Conservation (phyloP, 2,888 invertebrate genomes). For the Mythimna albipuncta region DNA sequence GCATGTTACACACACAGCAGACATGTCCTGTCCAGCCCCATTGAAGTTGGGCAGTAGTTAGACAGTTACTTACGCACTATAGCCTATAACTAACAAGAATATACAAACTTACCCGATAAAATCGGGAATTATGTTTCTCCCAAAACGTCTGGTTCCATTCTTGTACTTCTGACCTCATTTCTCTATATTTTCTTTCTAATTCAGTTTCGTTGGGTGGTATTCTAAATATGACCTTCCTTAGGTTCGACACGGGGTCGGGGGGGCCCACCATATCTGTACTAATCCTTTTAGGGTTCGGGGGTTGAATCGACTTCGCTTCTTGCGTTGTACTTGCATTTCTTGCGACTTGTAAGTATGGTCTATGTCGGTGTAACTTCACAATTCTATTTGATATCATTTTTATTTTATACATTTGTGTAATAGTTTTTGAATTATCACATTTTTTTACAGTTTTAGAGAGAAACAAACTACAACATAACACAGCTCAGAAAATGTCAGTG, state of each 20-base stretch:
- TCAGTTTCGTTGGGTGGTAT: conserved; percentile 92
- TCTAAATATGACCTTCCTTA: conserved; percentile 93
- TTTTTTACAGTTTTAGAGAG: conserved; percentile 19
- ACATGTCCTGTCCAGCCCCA: no score
- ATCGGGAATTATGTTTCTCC: conserved; percentile 94
- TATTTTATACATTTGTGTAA: conserved; percentile 11
- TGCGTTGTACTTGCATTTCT: conserved; percentile 73
- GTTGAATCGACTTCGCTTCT: conserved; percentile 78
- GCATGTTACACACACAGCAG: no score
- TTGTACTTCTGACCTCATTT: conserved; percentile 93
- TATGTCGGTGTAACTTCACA: conserved; percentile 54
- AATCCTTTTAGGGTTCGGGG: conserved; percentile 83
- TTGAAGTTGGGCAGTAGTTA: no score
- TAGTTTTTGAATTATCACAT: conserved; percentile 30
- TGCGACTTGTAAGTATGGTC: conserved; percentile 56
- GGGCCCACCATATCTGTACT: conserved; percentile 94
- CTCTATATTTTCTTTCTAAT: conserved; percentile 92
- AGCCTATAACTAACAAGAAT: background rate
- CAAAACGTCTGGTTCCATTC: conserved; percentile 97
- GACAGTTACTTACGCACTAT: no score
- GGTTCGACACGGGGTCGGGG: conserved; percentile 95
- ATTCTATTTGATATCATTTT: conserved; percentile 62
- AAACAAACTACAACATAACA: conserved; percentile 7
- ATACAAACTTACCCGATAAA: conserved; percentile 89
- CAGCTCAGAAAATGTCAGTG: background rate